Evolutionary conservation across 1,140 invertebrate genomes (phyloP).

Genomic region (Heliconius hermathena): DNA sequence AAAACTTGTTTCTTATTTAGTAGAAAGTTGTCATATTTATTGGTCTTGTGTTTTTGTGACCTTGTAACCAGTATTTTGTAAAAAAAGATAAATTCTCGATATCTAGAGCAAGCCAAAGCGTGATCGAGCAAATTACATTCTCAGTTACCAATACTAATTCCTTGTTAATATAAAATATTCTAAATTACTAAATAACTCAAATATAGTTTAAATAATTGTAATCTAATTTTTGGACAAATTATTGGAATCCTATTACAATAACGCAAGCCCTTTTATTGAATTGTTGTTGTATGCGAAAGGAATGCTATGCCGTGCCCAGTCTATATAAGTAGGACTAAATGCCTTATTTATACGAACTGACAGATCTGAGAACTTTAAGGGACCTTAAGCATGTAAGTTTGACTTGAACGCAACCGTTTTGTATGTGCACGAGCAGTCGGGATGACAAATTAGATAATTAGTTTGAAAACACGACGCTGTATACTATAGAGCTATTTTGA

Average conservation of each 20-base stretch:
- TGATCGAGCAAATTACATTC: conserved; percentile 10
- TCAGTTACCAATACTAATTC: not conserved
- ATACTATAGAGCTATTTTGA: conserved; percentile 32
- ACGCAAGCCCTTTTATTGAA: not conserved
- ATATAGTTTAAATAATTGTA: not conserved
- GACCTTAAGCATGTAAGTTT: conserved; percentile 40
- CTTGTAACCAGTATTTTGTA: conserved; percentile 17
- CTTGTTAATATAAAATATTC: conserved; percentile 1
- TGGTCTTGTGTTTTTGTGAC: conserved; percentile 20
- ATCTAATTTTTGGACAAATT: conserved; percentile 1
- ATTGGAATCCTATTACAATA: conserved; percentile 4
- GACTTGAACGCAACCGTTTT: conserved; percentile 45
- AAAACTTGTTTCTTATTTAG: conserved; percentile 22
- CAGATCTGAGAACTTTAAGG: conserved; percentile 54
- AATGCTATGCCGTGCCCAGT: conserved; percentile 55
- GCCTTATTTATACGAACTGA: conserved; percentile 59
- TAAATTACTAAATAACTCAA: not conserved
- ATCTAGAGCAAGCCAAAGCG: conserved; percentile 12
- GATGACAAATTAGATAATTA: conserved; percentile 73
- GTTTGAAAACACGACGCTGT: conserved; percentile 55
- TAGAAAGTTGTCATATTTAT: conserved; percentile 30
- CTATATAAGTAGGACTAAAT: conserved; percentile 52
- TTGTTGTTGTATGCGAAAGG: conserved; percentile 28
- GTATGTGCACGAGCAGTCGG: conserved; percentile 47
- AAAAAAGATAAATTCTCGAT: conserved; percentile 14